Base-by-base conservation (phyloP, 2,888 invertebrate genomes). In the Blastobasis adustella region DNA sequence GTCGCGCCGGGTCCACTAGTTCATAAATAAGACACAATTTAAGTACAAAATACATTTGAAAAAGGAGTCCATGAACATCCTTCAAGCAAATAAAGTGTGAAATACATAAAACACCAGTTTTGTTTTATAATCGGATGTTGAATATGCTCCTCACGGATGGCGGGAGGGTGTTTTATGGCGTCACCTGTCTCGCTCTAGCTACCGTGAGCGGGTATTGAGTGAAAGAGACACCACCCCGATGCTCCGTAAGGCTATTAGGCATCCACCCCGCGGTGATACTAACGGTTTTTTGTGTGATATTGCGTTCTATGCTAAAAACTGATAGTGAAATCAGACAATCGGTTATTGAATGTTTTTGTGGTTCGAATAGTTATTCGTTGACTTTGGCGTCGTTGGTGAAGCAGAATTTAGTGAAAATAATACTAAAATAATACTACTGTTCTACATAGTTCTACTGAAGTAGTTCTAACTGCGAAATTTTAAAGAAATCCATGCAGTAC, bases 61-160 rank as follows among this genome's bases (percentile, higher is more conserved):
- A 40, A 8, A 8, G 41, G 41, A 40, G 9, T 5, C 10, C 10
- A 42, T n/a, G 9, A 8, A 9, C 42, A 42, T n/a, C 9, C 10
- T 5, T 42, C 41, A 40, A 9, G 41, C 41, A 40, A 40, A 40
- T 40, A 40, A 8, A 58, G 58, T 57, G 52, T 42, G 5, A 42
- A 40, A 6, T 9, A 8, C n/a, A n/a, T 42, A 8, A 42, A 40
- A 6, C 40, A 8, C n/a, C 10, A 9, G 60, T 61, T 63, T 73
- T 73, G 62, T 45, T 46, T 41, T 54, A 45, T 54, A 54, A 54
- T 54, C 51, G 46, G 45, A 51, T 49, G 51, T 54, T 54, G 51
- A 46, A 49, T 46, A 54, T 54, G 54, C 54, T 49, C 49, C 46
- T 51, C 54, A 54, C 54, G 54, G 51, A 4, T 50, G 23, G 40